phyloP scores from a whole-genome alignment of 2,113 vertebrate species.

The Nematolebias whitei region DNA sequence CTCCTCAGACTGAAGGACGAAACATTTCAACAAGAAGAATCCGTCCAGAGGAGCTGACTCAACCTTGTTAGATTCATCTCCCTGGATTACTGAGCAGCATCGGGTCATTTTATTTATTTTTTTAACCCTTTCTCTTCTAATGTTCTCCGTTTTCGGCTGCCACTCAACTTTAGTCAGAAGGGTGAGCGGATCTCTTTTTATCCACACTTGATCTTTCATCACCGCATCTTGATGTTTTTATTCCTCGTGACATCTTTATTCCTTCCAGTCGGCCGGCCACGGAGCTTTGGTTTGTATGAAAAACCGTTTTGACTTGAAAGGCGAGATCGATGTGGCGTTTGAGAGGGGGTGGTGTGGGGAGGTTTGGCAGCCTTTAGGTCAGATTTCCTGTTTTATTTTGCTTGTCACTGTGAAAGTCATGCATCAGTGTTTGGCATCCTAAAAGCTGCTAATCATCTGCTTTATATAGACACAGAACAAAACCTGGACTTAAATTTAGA shows the following conservation, averaged over 20 bases:
- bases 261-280: constrained; percentile 57
- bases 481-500: constrained; percentile 51
- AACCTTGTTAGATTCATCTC: no score
- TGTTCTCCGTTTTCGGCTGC: constrained; percentile 67
- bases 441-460: constrained; percentile 54
- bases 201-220: constrained; percentile 78
- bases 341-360: neutral
- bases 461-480: constrained; percentile 36
- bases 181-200: constrained; percentile 74
- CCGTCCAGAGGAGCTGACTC: no score
- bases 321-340: constrained; percentile 18
- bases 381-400: constrained; percentile 22
- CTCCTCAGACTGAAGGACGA: no score
- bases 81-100: no score
- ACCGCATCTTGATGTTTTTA: constrained; percentile 46
- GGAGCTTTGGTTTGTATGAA: constrained; percentile 58
- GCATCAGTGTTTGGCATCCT: constrained; percentile 32
- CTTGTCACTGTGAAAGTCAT: constrained; percentile 40
- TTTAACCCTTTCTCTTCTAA: neutral
- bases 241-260: constrained; percentile 36
- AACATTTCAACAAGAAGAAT: no score
- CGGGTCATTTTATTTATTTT: no score
- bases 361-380: constrained; percentile 29
- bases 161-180: constrained; percentile 61
- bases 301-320: constrained; percentile 71